Conservation (phyloP, 2,797 vertebrate species). For the Erpetoichthys calabaricus region DNA sequence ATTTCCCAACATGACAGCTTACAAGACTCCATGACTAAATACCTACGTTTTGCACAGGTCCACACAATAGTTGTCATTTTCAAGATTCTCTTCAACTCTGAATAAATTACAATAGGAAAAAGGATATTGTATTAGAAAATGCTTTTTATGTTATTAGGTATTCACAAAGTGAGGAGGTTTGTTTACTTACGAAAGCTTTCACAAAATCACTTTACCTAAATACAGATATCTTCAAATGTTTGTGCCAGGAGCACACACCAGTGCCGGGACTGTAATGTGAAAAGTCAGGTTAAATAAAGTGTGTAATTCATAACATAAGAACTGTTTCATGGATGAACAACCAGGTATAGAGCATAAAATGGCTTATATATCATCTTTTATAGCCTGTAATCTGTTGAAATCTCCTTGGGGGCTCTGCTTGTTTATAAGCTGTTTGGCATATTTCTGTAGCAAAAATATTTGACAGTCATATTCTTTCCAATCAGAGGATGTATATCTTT, state of each 20-base stretch:
- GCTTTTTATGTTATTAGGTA: too few relatives aligned
- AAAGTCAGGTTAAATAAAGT: constrained; percentile 60
- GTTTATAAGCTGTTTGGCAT: constrained; percentile 19
- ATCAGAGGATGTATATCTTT: too few relatives aligned
- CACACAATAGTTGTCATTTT: constrained; percentile 13
- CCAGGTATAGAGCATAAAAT: constrained; percentile 22
- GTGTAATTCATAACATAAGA: constrained; percentile 57
- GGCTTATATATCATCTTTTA: constrained; percentile 40
- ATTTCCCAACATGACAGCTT: constrained; percentile 45
- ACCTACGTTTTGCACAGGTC: constrained; percentile 21
- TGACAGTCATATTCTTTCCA: too few relatives aligned
- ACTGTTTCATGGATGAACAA: constrained; percentile 39
- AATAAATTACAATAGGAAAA: constrained; percentile 50
- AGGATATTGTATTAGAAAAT: constrained; percentile 31
- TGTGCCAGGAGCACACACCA: constrained; percentile 25
- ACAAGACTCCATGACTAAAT: constrained; percentile 45
- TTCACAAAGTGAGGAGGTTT: too few relatives aligned
- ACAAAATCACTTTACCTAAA: too few relatives aligned
- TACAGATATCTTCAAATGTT: constrained; percentile 15
- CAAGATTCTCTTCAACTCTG: constrained; percentile 31
- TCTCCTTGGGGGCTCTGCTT: constrained; percentile 30
- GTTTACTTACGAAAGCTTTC: too few relatives aligned
- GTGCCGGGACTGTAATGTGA: constrained; percentile 45
- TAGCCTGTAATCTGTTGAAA: constrained; percentile 32
- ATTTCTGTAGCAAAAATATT: too few relatives aligned